phyloP scores from a whole-genome alignment of 1,140 invertebrate species.

The Rhagoletis zephyria region DNA sequence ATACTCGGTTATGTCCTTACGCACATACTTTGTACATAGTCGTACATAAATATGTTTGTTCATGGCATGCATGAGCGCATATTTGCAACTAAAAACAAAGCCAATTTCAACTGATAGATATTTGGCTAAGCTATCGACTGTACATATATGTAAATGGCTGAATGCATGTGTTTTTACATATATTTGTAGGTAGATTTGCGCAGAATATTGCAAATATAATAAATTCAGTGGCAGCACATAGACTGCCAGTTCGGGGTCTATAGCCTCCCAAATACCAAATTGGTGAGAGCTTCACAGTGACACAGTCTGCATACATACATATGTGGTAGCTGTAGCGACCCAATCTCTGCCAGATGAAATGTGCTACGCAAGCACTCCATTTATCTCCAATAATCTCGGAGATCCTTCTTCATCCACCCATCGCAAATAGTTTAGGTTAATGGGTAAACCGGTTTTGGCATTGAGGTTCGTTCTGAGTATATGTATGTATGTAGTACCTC shows the following conservation, averaged over 20 bases:
- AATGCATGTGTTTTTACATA: not conserved
- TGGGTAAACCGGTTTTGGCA: too few relatives aligned
- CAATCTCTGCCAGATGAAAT: too few relatives aligned
- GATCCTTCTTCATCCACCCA: too few relatives aligned
- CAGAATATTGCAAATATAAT: constrained; percentile 44
- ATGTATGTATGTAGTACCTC: too few relatives aligned
- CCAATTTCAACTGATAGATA: not conserved
- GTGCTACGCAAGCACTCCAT: too few relatives aligned
- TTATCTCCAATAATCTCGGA: too few relatives aligned
- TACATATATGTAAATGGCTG: too few relatives aligned
- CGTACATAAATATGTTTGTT: not conserved
- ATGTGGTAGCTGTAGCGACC: too few relatives aligned
- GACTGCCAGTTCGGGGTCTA: not conserved
- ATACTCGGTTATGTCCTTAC: constrained; percentile 25
- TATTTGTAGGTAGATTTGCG: not conserved
- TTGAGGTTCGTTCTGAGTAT: too few relatives aligned
- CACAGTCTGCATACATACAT: too few relatives aligned
- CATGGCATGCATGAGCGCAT: not conserved
- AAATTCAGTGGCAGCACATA: constrained; percentile 2
- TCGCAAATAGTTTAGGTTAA: too few relatives aligned
- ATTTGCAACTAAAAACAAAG: constrained; percentile 41
- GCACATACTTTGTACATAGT: not conserved
- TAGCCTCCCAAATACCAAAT: not conserved
- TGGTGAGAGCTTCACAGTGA: too few relatives aligned
- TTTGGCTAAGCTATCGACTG: not conserved